Evolutionary conservation across 2,797 vertebrate genomes (phyloP).

Genomic region (Neosalanx taihuensis): DNA sequence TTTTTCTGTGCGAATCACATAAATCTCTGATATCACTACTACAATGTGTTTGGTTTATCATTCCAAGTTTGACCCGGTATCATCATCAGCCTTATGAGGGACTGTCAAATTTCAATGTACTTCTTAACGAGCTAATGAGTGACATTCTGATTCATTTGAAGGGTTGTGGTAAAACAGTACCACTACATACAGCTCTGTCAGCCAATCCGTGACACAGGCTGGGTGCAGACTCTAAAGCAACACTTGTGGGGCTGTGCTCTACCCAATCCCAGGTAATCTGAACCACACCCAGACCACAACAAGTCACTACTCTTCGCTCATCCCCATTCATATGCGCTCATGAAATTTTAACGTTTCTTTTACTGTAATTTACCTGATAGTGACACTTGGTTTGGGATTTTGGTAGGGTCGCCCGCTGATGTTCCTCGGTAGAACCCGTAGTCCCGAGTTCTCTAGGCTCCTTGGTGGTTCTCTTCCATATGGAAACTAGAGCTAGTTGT

Average conservation of each 20-base stretch:
- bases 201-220: conserved; percentile 83
- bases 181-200: conserved; percentile 85
- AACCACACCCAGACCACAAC: conserved; percentile 33
- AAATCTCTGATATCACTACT: conserved; percentile 35
- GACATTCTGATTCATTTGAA: conserved; percentile 80
- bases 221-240: conserved; percentile 84
- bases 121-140: conserved; percentile 71
- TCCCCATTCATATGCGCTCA: conserved; percentile 62
- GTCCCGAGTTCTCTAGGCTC: conserved; percentile 24
- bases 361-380: conserved; percentile 45
- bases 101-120: conserved; percentile 51
- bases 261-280: conserved; percentile 75
- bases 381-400: conserved; percentile 49
- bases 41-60: conserved; percentile 34
- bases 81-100: conserved; percentile 37
- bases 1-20: conserved; percentile 15
- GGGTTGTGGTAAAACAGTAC: conserved; percentile 83
- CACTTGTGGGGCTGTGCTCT: conserved; percentile 82
- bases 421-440: background rate
- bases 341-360: conserved; percentile 46
- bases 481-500: conserved; percentile 59
- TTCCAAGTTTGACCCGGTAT: conserved; percentile 23
- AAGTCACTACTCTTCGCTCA: conserved; percentile 58
- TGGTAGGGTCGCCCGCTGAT: conserved; percentile 43
- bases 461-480: conserved; percentile 76